These are phyloP conservation scores for Dendrocincla tyrannina DNA, from an alignment of 2,797 vertebrate genomes.

Conservation along the genomic window DNA sequence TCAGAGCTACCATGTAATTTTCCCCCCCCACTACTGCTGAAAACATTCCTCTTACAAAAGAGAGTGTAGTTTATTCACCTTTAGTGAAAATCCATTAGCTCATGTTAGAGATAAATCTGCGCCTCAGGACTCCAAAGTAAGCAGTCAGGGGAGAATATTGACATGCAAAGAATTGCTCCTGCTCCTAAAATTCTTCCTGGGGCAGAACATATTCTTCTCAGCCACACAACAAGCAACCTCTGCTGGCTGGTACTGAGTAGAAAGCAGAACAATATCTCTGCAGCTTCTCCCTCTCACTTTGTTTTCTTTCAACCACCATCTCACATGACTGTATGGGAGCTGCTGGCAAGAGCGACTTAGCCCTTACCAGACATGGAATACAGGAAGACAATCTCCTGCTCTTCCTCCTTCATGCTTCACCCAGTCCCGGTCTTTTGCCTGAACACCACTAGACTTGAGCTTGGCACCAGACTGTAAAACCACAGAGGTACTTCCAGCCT, in stretches of 20 bases:
- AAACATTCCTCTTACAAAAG: background rate
- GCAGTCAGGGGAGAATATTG: background rate
- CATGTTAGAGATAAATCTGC: background rate
- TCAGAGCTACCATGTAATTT: background rate
- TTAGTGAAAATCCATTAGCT: background rate
- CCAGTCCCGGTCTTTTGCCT: background rate
- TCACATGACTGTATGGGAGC: background rate
- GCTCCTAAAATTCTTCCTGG: background rate
- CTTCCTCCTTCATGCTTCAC: accelerated
- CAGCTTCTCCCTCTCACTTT: background rate
- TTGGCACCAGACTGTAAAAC: background rate
- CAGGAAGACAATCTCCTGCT: background rate
- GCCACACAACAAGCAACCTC: background rate
- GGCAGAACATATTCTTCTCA: background rate
- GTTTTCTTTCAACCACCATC: background rate
- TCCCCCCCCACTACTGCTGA: background rate
- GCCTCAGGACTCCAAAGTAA: background rate
- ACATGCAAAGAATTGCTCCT: background rate
- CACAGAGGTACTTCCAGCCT: background rate
- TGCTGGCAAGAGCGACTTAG: background rate
- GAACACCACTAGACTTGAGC: background rate
- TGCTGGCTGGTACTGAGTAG: background rate
- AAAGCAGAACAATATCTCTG: background rate
- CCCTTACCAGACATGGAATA: background rate
- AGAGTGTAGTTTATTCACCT: background rate